Base-by-base conservation (phyloP, 2,113 vertebrate genomes). In the Albula glossodonta region DNA sequence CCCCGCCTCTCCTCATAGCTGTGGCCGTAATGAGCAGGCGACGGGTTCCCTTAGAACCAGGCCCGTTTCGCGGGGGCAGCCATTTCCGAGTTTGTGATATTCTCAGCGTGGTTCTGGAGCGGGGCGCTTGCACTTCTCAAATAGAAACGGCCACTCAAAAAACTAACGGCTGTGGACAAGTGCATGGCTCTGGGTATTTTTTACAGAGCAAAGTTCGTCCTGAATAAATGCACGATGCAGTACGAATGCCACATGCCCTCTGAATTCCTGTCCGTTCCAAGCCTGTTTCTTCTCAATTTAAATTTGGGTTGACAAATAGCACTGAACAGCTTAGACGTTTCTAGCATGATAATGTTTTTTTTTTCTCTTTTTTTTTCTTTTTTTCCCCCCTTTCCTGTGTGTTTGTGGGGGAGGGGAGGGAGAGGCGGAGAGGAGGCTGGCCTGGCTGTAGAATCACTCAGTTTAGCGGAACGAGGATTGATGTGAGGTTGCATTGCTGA, bases 311-410 rank as follows among this genome's bases (percentile, higher is more conserved):
- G 19, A 9, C 50, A 25, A 15, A 25, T 78, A 60, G 13, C 84
- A 81, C 63, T 81, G 80, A 57, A 80, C 53, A 86, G 84, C 22
- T 63, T 10, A 74, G 83, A 48, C 48, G 86, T 81, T 77, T 60
- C 13, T 15, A 50, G 79, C 83, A 53, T 48, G 77, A 77, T 3
- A 84, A 66, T 78, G 12, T 19, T n/a, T 87, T 84, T 60, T 10
- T 60, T 60, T 60, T 60, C 8, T 60, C 17, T 12, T 10, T 13
- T 15, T 60, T 60, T 10, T 19, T 66, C 5, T 66, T 15, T 66
- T 15, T 66, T 15, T 0, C 53, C 53, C 12, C 7, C 53, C 12
- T 7, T 56, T 7, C 12, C 7, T 31, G n/a, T 31, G 70, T 74
- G n/a, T 74, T 52, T 25, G 50, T 50, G 49, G 25, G 80, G 13